Percentiles rank a stretch among this genome's conserved stretches.
Evolutionary conservation across 2,113 vertebrate genomes (phyloP).

Genomic region (Neopipo cinnamomea): DNA sequence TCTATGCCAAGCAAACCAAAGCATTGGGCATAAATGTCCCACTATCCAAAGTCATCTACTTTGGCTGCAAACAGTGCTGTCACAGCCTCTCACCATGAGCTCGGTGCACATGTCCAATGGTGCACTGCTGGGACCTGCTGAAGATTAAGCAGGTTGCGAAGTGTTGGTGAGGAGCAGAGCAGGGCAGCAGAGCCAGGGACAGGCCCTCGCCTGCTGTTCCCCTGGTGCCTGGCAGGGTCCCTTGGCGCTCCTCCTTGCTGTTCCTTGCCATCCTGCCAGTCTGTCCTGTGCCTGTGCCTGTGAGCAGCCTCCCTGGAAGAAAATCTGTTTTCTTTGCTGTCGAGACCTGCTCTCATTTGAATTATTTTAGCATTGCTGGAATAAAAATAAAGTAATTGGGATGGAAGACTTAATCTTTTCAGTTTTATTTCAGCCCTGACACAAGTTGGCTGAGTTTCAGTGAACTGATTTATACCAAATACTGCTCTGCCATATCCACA

Average conservation of each 20-base stretch:
- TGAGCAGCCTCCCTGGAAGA: not conserved
- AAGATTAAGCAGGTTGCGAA: not conserved
- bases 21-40: not conserved
- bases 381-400: not conserved
- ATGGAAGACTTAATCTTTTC: not conserved
- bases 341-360: not conserved
- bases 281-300: not conserved
- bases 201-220: fast-evolving
- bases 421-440: constrained; percentile 19
- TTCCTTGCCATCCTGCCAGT: not conserved
- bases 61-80: not conserved
- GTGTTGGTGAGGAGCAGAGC: no score
- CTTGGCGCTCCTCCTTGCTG: fast-evolving
- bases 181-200: not conserved
- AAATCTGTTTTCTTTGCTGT: not conserved
- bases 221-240: not conserved
- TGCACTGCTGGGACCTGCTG: not conserved
- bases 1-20: not conserved
- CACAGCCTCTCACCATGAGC: not conserved
- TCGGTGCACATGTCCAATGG: fast-evolving
- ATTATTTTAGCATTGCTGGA: not conserved
- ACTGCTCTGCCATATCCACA: not conserved
- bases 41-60: not conserved
- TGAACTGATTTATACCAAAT: not conserved
- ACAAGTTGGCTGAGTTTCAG: not conserved